Conservation (phyloP, 2,888 invertebrate genomes). For the Adelphocoris suturalis region DNA sequence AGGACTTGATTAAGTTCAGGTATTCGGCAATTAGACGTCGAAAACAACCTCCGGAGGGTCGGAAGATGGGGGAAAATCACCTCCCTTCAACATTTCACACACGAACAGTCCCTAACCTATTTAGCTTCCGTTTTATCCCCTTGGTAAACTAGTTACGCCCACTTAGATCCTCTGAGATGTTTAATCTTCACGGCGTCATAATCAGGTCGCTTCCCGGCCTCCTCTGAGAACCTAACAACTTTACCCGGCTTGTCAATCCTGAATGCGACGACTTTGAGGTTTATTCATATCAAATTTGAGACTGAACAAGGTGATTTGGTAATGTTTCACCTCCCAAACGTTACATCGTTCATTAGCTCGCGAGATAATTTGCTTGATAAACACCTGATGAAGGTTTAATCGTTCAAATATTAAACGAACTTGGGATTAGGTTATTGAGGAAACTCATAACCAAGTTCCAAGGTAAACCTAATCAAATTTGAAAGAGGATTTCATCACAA, state of each 20-base stretch:
- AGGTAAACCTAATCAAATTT: too few relatives aligned
- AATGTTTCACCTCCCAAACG: slow-evolving; percentile 13
- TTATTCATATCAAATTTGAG: slow-evolving; percentile 52
- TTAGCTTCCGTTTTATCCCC: slow-evolving; percentile 71
- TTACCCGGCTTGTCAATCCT: slow-evolving; percentile 56
- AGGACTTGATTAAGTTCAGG: slow-evolving; percentile 63
- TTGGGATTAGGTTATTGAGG: slow-evolving; percentile 19
- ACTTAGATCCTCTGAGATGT: slow-evolving; percentile 68
- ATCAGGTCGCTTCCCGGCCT: slow-evolving; percentile 63
- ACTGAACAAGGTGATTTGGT: slow-evolving; percentile 26
- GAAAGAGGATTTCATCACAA: too few relatives aligned
- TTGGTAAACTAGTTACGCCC: slow-evolving; percentile 69
- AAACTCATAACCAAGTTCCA: not conserved
- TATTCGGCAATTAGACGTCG: slow-evolving; percentile 69
- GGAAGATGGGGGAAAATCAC: slow-evolving; percentile 65
- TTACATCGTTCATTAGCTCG: slow-evolving; percentile 42
- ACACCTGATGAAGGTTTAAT: slow-evolving; percentile 35
- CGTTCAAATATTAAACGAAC: slow-evolving; percentile 14
- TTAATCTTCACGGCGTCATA: slow-evolving; percentile 70
- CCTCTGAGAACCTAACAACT: slow-evolving; percentile 48
- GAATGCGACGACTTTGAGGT: slow-evolving; percentile 53
- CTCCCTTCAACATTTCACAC: slow-evolving; percentile 70
- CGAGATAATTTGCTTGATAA: slow-evolving; percentile 28
- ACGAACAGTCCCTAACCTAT: slow-evolving; percentile 70
- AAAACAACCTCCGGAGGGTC: slow-evolving; percentile 66